Percentiles rank a stretch among this genome's conserved stretches.
Evolutionary conservation across 1,140 invertebrate genomes (phyloP).

Genomic region (Neodiprion fabricii): DNA sequence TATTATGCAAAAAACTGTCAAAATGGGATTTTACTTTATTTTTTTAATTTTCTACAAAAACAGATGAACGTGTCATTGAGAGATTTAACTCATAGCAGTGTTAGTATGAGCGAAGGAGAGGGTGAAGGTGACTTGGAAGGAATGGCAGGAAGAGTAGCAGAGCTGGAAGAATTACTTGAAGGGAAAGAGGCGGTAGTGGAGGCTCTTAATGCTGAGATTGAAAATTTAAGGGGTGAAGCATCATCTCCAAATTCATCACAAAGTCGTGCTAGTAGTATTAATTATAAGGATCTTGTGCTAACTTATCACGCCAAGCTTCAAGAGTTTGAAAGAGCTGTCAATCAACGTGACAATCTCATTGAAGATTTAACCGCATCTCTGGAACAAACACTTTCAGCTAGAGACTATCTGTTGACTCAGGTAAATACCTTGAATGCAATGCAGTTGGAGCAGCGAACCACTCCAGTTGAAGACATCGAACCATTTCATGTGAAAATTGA

Average conservation of each 20-base stretch:
- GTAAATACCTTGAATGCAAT: slow-evolving; percentile 31
- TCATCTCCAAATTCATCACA: slow-evolving; percentile 56
- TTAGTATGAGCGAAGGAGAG: slow-evolving; percentile 58
- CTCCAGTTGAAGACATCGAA: slow-evolving; percentile 23
- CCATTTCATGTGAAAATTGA: slow-evolving; percentile 36
- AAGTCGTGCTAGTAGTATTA: slow-evolving; percentile 51
- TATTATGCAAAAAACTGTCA: neutral
- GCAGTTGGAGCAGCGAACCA: slow-evolving; percentile 28
- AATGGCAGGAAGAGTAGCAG: slow-evolving; percentile 51
- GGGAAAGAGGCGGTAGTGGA: slow-evolving; percentile 53
- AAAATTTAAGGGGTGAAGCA: slow-evolving; percentile 49
- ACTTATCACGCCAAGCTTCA: slow-evolving; percentile 51
- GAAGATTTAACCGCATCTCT: slow-evolving; percentile 51
- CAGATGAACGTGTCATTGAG: slow-evolving; percentile 39
- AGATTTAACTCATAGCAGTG: slow-evolving; percentile 49
- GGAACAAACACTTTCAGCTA: slow-evolving; percentile 48
- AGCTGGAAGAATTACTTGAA: slow-evolving; percentile 51
- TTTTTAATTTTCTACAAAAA: slow-evolving; percentile 24
- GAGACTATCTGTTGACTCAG: slow-evolving; percentile 45
- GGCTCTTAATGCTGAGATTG: slow-evolving; percentile 53
- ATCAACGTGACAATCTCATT: slow-evolving; percentile 52
- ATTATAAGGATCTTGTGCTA: slow-evolving; percentile 44
- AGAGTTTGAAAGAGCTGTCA: slow-evolving; percentile 53
- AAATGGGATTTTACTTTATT: neutral
- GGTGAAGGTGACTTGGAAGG: slow-evolving; percentile 56